phyloP scores from a whole-genome alignment of 2,113 vertebrate species.

The Labrus mixtus region DNA sequence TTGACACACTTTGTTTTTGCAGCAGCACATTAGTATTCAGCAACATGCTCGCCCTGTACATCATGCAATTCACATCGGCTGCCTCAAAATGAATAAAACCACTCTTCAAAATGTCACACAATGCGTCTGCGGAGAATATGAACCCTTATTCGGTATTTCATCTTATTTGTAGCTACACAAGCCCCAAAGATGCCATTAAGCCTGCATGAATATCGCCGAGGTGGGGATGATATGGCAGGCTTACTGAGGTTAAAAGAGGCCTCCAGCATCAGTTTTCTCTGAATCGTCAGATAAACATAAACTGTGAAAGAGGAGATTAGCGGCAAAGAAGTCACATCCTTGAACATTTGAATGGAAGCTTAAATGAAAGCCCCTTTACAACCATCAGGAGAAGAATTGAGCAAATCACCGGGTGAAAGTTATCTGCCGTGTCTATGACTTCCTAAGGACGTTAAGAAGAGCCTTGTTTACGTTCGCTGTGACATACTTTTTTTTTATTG shows the following conservation, averaged over 20 bases:
- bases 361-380: slow-evolving; percentile 41
- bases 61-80: slow-evolving; percentile 22
- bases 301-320: slow-evolving; percentile 18
- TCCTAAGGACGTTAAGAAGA: background rate
- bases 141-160: slow-evolving; percentile 40
- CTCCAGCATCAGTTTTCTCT: slow-evolving; percentile 6
- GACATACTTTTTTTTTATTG: too few species aligned
- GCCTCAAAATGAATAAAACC: slow-evolving; percentile 30
- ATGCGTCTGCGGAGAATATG: slow-evolving; percentile 13
- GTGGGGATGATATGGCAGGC: slow-evolving; percentile 20
- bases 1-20: slow-evolving; percentile 19
- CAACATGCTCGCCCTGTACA: slow-evolving; percentile 8
- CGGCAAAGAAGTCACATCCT: slow-evolving; percentile 40
- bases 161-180: slow-evolving; percentile 20
- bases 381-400: slow-evolving; percentile 15
- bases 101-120: slow-evolving; percentile 26
- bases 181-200: slow-evolving; percentile 21
- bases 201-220: slow-evolving; percentile 3
- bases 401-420: background rate
- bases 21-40: slow-evolving; percentile 27
- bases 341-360: slow-evolving; percentile 34
- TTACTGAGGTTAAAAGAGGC: slow-evolving; percentile 27
- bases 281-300: slow-evolving; percentile 22
- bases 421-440: background rate
- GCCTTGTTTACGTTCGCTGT: too few species aligned